Percentiles rank a stretch among this genome's conserved stretches.
phyloP scores from a whole-genome alignment of 2,888 invertebrate genomes.

The Drosophila ezoana region DNA sequence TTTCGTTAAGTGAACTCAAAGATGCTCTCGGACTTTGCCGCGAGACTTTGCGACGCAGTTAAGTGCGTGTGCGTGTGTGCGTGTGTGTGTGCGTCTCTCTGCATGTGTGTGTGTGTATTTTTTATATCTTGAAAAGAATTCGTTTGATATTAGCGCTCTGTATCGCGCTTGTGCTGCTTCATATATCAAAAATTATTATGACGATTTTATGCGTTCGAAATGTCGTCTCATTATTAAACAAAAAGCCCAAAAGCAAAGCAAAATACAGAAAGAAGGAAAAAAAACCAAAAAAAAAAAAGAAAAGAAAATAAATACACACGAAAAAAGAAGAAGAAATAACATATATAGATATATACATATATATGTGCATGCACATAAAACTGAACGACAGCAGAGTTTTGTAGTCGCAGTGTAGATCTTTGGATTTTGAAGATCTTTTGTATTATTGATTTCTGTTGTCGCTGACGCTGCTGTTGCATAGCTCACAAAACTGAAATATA shows the following conservation, averaged over 20 bases:
- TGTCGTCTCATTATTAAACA: slow-evolving; percentile 84
- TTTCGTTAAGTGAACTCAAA: slow-evolving; percentile 37
- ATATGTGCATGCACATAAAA: slow-evolving; percentile 39
- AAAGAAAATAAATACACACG: too few relatives aligned
- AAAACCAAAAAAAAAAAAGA: not conserved
- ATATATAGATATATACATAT: slow-evolving; percentile 1
- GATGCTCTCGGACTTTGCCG: slow-evolving; percentile 32
- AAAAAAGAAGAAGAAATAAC: slow-evolving; percentile 15
- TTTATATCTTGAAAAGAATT: slow-evolving; percentile 82
- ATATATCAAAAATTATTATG: slow-evolving; percentile 85
- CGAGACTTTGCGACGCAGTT: slow-evolving; percentile 50
- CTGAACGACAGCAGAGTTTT: slow-evolving; percentile 40
- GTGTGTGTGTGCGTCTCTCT: slow-evolving; percentile 3
- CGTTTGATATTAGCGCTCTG: slow-evolving; percentile 84
- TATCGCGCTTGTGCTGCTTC: slow-evolving; percentile 83
- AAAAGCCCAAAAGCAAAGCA: slow-evolving; percentile 67
- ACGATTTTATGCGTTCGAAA: slow-evolving; percentile 85
- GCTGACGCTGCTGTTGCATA: slow-evolving; percentile 28
- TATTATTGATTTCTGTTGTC: slow-evolving; percentile 68
- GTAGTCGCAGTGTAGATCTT: slow-evolving; percentile 39
- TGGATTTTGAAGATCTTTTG: slow-evolving; percentile 57
- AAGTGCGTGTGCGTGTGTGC: slow-evolving; percentile 21
- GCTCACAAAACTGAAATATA: slow-evolving; percentile 19
- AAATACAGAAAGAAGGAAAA: slow-evolving; percentile 53
- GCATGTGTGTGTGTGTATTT: slow-evolving; percentile 23